Conservation (phyloP, 2,113 vertebrate genomes). For the Varanus komodoensis region DNA sequence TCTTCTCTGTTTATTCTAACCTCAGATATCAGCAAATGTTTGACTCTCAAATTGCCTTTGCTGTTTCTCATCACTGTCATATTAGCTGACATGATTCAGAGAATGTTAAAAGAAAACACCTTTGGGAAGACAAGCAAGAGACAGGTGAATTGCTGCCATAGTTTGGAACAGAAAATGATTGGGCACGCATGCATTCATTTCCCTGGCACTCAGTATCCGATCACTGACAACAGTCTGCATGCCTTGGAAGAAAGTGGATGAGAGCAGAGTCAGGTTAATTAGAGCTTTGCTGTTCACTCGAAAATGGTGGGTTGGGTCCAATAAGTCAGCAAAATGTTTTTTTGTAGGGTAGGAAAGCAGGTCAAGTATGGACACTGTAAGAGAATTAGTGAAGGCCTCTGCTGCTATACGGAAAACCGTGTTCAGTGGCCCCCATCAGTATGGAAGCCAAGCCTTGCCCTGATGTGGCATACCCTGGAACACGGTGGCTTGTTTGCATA, state of each 20-base stretch:
- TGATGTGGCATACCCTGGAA: background rate
- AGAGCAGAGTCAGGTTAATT: background rate
- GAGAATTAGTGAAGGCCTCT: background rate
- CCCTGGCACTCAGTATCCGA: background rate
- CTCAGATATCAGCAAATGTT: background rate
- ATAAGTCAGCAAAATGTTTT: background rate
- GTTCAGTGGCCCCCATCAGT: background rate
- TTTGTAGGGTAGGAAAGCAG: background rate
- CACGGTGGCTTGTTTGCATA: background rate
- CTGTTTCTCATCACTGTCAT: background rate
- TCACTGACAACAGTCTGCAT: background rate
- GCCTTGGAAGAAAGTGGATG: background rate
- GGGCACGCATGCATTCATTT: background rate
- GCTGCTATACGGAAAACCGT: background rate
- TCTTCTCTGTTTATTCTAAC: background rate
- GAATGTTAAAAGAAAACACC: background rate
- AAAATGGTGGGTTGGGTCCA: background rate
- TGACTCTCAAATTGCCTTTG: conserved; percentile 7
- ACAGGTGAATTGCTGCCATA: background rate
- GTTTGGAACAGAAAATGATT: background rate
- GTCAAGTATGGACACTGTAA: background rate
- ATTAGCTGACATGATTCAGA: background rate
- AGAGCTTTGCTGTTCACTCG: background rate
- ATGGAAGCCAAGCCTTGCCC: background rate
- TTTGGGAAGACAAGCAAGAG: background rate